A percentile compares a stretch with the other conserved stretches of the same genome.
Evolutionary conservation across 2,113 vertebrate species (phyloP).

Genomic region (Propithecus coquereli): DNA sequence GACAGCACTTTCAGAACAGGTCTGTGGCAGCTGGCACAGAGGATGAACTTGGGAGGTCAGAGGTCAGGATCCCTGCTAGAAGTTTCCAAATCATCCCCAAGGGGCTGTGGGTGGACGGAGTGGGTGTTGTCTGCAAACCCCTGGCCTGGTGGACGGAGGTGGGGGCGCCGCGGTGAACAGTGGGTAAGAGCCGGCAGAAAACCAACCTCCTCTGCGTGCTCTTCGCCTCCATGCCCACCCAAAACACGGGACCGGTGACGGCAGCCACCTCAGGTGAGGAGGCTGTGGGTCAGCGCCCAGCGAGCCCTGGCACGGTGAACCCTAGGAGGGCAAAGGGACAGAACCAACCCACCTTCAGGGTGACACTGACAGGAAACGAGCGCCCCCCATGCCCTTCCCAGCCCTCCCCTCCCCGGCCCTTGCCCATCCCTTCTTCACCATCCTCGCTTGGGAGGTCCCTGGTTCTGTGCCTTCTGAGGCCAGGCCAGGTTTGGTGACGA

Average conservation of each 20-base stretch:
- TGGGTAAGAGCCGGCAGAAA: not conserved
- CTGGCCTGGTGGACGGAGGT: not conserved
- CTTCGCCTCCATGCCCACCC: not conserved
- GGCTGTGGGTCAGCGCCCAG: not conserved
- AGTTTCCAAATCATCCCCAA: not conserved
- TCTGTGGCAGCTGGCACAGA: not conserved
- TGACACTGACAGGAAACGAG: accelerated
- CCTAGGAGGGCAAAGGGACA: not conserved
- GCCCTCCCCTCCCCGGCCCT: not conserved
- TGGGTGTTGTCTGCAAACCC: not conserved
- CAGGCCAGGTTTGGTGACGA: not conserved
- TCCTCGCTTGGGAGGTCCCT: not conserved
- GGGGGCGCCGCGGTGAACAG: accelerated
- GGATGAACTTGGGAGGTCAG: no score
- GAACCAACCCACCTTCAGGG: not conserved
- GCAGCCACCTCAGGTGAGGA: not conserved
- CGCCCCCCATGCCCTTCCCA: not conserved
- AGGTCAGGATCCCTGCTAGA: not conserved
- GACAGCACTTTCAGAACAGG: not conserved
- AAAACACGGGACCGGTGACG: not conserved
- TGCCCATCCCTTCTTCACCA: no score
- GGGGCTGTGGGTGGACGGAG: accelerated
- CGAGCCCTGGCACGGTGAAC: accelerated
- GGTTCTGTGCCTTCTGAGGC: not conserved
- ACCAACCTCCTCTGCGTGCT: not conserved